Conservation (phyloP, 1,140 invertebrate species). For the Meteorus sp. region DNA sequence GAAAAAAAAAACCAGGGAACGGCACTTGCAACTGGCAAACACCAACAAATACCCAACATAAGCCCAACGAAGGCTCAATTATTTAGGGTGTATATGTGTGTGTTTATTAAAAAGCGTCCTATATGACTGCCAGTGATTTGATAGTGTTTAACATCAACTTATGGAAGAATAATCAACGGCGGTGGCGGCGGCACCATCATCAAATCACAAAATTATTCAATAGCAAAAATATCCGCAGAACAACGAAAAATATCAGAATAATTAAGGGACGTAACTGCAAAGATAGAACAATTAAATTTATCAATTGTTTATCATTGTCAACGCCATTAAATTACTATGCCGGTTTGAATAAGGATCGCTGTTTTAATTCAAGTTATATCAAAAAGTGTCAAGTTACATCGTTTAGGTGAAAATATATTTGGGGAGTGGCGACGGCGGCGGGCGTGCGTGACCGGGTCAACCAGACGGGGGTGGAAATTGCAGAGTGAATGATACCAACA, state of each 20-base stretch:
- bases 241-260: too few relatives aligned
- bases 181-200: too few relatives aligned
- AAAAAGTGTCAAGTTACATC: conserved; percentile 20
- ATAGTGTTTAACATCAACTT: conserved; percentile 20
- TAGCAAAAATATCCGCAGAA: too few relatives aligned
- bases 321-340: background rate
- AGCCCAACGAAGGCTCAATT: too few relatives aligned
- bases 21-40: background rate
- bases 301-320: background rate
- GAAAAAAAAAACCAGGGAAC: too few relatives aligned
- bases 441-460: conserved; percentile 22
- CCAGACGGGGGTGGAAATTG: background rate
- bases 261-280: too few relatives aligned
- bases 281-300: too few relatives aligned
- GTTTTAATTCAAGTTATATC: too few relatives aligned
- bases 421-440: conserved; percentile 17
- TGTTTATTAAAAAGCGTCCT: conserved; percentile 4
- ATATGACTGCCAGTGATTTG: conserved; percentile 24
- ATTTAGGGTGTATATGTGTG: conserved; percentile 8
- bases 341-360: too few relatives aligned
- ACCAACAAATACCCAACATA: background rate
- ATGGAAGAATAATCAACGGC: conserved; percentile 10
- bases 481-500: background rate
- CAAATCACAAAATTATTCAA: too few relatives aligned
- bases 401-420: conserved; percentile 21